These are phyloP conservation scores for Galerucella pusilla DNA, from an alignment of 2,888 invertebrate species.

Conservation along the genomic window DNA sequence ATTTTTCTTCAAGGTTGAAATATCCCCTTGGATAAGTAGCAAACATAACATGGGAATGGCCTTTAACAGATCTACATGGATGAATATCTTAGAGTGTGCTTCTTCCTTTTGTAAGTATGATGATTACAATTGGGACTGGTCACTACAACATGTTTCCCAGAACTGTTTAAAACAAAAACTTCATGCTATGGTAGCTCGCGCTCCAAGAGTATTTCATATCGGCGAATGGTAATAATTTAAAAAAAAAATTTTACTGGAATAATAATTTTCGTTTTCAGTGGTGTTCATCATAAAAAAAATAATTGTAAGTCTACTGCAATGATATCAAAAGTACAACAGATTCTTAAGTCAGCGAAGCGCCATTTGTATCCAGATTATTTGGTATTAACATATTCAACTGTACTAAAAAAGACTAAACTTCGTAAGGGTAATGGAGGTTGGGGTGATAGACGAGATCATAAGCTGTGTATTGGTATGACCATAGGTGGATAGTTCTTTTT, in stretches of 20 bases:
- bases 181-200: conserved; percentile 89
- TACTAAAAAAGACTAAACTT: conserved; percentile 79
- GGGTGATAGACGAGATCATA: conserved; percentile 91
- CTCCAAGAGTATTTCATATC: conserved; percentile 97
- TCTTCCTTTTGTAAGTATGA: conserved; percentile 94
- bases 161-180: conserved; percentile 81
- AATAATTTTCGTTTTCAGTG: conserved; percentile 71
- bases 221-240: conserved; percentile 88
- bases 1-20: conserved; percentile 76
- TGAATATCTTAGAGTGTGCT: conserved; percentile 81
- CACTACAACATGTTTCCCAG: conserved; percentile 90
- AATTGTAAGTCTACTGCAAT: conserved; percentile 89
- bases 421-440: conserved; percentile 97
- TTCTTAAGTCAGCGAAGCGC: conserved; percentile 76
- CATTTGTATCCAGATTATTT: conserved; percentile 79
- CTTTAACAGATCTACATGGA: conserved; percentile 90
- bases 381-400: conserved; percentile 73
- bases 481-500: conserved; percentile 44
- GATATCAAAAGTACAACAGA: conserved; percentile 85
- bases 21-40: conserved; percentile 94
- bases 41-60: conserved; percentile 99
- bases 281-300: conserved; percentile 94
- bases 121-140: conserved; percentile 99
- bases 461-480: conserved; percentile 83
- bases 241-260: not conserved